Percentiles rank a stretch among this genome's conserved stretches.
Conservation (phyloP, 2,797 vertebrate genomes). For the Eospalax fontanierii region DNA sequence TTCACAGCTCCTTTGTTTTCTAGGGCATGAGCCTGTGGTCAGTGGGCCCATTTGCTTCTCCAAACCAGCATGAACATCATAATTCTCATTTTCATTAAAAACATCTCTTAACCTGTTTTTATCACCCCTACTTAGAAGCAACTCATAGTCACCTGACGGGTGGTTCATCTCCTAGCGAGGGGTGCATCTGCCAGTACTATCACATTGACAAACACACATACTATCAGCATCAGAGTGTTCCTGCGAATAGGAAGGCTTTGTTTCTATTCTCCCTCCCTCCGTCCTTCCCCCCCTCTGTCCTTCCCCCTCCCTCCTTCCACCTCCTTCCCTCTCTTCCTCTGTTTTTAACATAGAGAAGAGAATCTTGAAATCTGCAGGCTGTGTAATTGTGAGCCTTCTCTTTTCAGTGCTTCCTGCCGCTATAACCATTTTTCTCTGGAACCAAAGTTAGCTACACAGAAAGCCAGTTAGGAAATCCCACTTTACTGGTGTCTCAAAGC, state of each 20-base stretch:
- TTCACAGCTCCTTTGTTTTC: slow-evolving; percentile 3
- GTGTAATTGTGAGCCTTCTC: slow-evolving; percentile 69
- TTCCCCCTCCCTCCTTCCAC: not conserved
- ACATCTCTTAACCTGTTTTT: slow-evolving; percentile 53
- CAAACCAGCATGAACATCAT: slow-evolving; percentile 62
- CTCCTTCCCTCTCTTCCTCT: slow-evolving; percentile 10
- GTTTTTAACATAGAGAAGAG: slow-evolving; percentile 67
- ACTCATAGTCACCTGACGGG: slow-evolving; percentile 72
- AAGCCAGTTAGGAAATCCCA: slow-evolving; percentile 76
- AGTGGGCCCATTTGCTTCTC: slow-evolving; percentile 77
- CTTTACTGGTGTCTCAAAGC: slow-evolving; percentile 58
- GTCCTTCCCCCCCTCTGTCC: slow-evolving; percentile 1
- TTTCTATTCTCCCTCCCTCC: not conserved
- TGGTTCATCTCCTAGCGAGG: slow-evolving; percentile 71
- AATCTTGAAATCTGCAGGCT: slow-evolving; percentile 65
- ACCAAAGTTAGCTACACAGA: slow-evolving; percentile 76
- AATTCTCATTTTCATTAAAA: slow-evolving; percentile 78
- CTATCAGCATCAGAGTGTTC: slow-evolving; percentile 70
- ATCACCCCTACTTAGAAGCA: slow-evolving; percentile 63
- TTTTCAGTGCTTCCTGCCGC: slow-evolving; percentile 27
- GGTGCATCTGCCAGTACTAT: slow-evolving; percentile 73
- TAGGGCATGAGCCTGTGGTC: slow-evolving; percentile 34
- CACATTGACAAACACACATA: slow-evolving; percentile 74
- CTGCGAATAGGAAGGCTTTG: not conserved
- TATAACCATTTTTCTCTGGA: slow-evolving; percentile 65